Percentiles rank a stretch among this genome's conserved stretches.
phyloP scores from a whole-genome alignment of 2,113 vertebrate genomes.

The Halcyon malimbica region DNA sequence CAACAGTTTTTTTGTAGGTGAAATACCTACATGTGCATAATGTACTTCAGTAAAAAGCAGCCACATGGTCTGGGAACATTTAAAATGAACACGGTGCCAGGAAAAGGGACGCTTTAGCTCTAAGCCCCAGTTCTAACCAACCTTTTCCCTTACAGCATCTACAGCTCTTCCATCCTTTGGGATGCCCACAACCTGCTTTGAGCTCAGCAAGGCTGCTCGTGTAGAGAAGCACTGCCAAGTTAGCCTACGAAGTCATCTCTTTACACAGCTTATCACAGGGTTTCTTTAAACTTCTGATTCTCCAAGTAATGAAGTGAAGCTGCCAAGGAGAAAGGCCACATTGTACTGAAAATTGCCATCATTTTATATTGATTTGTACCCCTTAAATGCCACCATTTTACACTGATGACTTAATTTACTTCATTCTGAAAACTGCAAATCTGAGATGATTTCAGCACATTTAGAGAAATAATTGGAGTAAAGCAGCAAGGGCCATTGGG shows the following conservation, averaged over 20 bases:
- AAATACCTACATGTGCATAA: background rate
- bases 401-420: background rate
- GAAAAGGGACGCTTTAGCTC: background rate
- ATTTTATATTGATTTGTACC: no score
- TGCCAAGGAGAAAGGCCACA: background rate
- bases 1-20: background rate
- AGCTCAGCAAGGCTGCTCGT: background rate
- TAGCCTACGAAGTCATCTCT: background rate
- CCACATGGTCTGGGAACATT: background rate
- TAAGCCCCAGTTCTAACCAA: background rate
- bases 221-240: background rate
- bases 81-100: background rate
- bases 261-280: background rate
- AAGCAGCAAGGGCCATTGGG: background rate
- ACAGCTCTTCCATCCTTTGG: background rate
- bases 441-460: background rate
- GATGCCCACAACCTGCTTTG: background rate
- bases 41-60: background rate
- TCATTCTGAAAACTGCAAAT: slow-evolving; percentile 27
- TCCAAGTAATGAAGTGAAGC: background rate
- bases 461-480: slow-evolving; percentile 44
- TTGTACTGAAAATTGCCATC: background rate
- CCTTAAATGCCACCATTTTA: background rate
- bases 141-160: background rate
- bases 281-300: background rate